Evolutionary conservation across 2,113 vertebrate genomes (phyloP).

Genomic region (Dendrocopos noguchii): DNA sequence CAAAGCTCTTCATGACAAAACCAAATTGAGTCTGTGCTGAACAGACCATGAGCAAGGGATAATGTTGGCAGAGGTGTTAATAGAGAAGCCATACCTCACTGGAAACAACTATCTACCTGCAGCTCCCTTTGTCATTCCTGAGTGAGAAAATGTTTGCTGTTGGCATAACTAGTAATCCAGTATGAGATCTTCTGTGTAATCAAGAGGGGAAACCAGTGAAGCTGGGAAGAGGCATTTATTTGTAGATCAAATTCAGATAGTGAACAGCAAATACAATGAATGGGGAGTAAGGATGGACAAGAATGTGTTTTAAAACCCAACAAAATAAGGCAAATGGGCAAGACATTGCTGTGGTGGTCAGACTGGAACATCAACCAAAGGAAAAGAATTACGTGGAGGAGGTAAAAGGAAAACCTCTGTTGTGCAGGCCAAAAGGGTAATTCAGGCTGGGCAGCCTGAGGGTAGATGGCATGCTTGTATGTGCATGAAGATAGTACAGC

Average conservation of each 20-base stretch:
- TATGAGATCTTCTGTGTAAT: not conserved
- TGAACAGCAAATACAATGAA: not conserved
- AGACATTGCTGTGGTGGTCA: not conserved
- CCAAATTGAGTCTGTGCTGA: fast-evolving
- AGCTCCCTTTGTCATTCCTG: not conserved
- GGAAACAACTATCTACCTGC: not conserved
- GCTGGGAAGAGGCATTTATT: not conserved
- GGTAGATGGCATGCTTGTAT: not conserved
- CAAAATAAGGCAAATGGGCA: not conserved
- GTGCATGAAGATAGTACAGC: not conserved
- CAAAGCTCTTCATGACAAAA: not conserved
- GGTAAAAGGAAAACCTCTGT: not conserved
- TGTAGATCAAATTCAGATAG: not conserved
- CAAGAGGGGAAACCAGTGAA: not conserved
- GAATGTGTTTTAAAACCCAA: not conserved
- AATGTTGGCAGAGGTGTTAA: not conserved
- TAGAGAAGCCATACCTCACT: not conserved
- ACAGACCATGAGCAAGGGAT: not conserved
- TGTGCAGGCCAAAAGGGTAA: not conserved
- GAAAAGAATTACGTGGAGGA: not conserved
- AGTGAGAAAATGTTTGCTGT: not conserved
- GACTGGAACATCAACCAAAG: not conserved
- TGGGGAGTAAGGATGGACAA: not conserved
- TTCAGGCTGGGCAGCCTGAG: not conserved
- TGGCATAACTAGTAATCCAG: not conserved